Percentiles rank a stretch among this genome's conserved stretches.
phyloP scores from a whole-genome alignment of 2,888 invertebrate species.

The Folsomia candida region DNA sequence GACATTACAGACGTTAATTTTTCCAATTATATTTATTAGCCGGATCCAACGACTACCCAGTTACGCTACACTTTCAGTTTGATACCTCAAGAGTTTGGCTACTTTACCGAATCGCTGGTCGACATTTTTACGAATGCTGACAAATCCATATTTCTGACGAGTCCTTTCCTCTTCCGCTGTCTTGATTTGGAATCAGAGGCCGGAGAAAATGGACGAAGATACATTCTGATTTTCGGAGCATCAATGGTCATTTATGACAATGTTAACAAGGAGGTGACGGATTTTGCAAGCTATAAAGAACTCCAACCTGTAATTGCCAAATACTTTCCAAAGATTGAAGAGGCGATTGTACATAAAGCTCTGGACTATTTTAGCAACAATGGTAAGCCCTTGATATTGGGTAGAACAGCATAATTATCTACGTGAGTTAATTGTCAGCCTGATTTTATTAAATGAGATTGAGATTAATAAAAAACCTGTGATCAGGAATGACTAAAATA shows the following conservation, averaged over 20 bases:
- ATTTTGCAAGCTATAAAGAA: neutral
- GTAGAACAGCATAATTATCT: neutral
- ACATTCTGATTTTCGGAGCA: constrained; percentile 23
- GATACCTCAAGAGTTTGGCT: constrained; percentile 12
- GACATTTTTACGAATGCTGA: constrained; percentile 18
- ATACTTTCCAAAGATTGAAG: constrained; percentile 7
- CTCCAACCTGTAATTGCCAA: neutral
- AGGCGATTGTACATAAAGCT: constrained; percentile 11
- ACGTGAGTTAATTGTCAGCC: no score
- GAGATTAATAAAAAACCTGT: no score
- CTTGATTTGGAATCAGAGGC: constrained; percentile 20
- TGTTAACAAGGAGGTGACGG: neutral
- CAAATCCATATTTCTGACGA: constrained; percentile 24
- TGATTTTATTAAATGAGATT: no score
- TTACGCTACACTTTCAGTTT: constrained; percentile 27
- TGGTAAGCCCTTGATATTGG: neutral
- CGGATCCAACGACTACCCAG: constrained; percentile 9
- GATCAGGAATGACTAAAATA: no score
- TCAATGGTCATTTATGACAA: constrained; percentile 25
- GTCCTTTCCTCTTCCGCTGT: constrained; percentile 35
- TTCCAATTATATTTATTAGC: constrained; percentile 13
- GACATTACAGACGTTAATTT: no score
- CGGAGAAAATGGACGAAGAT: constrained; percentile 12
- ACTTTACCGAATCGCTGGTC: constrained; percentile 15
- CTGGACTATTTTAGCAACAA: constrained; percentile 12